Evolutionary conservation across 92 coral and sea anemone species (phyloP).

Genomic region (Paramuricea clavata): DNA sequence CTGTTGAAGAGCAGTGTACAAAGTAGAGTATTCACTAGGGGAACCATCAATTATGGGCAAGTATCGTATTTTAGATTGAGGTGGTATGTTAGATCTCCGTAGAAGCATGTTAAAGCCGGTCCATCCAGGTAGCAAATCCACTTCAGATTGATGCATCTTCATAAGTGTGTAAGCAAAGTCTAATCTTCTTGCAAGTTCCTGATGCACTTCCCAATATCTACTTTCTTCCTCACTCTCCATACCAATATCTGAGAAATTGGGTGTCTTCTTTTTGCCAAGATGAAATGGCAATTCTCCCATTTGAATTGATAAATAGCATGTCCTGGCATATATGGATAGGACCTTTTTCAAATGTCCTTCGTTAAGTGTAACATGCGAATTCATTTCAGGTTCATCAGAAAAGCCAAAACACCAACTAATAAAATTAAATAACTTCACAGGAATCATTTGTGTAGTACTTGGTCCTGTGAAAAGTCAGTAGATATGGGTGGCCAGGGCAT

Average conservation of each 20-base stretch:
- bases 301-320: not conserved
- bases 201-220: not conserved
- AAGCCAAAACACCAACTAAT: not conserved
- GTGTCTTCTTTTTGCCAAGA: constrained; percentile 5
- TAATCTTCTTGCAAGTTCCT: not conserved
- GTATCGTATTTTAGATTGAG: constrained; percentile 31
- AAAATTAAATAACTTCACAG: no score
- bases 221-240: not conserved
- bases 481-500: constrained; percentile 2
- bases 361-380: not conserved
- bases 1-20: no score
- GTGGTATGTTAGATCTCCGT: not conserved
- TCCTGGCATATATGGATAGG: constrained; percentile 8
- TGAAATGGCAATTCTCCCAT: constrained; percentile 13
- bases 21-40: constrained; percentile 51
- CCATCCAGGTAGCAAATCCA: constrained; percentile 31
- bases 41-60: constrained; percentile 49
- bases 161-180: not conserved
- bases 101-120: constrained; percentile 55
- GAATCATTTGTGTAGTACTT: not conserved
- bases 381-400: constrained; percentile 2
- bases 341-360: constrained; percentile 2
- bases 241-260: not conserved
- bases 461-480: not conserved
- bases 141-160: not conserved